These are phyloP conservation scores for Pammene fasciana DNA, from an alignment of 2,888 invertebrate genomes.

Conservation along the genomic window DNA sequence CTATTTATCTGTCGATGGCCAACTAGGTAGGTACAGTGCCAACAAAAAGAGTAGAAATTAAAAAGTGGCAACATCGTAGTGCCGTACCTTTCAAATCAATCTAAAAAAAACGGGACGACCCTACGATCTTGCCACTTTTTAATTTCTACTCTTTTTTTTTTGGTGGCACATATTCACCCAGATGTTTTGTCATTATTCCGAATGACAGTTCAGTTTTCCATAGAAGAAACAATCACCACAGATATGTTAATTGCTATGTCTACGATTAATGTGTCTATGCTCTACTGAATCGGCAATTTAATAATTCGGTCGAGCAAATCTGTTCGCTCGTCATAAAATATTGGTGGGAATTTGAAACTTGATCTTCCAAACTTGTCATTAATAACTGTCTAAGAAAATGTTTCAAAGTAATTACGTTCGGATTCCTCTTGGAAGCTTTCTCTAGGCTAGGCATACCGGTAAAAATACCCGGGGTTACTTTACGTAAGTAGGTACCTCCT, in stretches of 20 bases:
- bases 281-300: conserved; percentile 20
- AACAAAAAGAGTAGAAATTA: no score
- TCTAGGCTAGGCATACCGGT: not conserved
- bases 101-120: no score
- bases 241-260: conserved; percentile 24
- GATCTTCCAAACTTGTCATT: conserved; percentile 11
- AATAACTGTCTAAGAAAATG: conserved; percentile 16
- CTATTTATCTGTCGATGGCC: no score
- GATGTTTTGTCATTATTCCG: conserved; percentile 13
- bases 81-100: no score
- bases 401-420: conserved; percentile 13
- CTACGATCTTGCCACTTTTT: no score
- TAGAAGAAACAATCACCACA: conserved; percentile 24
- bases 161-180: not conserved
- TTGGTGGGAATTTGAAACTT: conserved; percentile 26
- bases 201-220: conserved; percentile 21
- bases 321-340: conserved; percentile 16
- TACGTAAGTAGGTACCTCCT: no score
- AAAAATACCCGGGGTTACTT: no score
- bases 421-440: conserved; percentile 9
- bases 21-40: no score
- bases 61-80: no score
- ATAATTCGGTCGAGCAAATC: conserved; percentile 25
- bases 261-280: conserved; percentile 9
- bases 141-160: no score